These are phyloP conservation scores for Stenopsyche tienmushanensis DNA, from an alignment of 1,140 invertebrate genomes.

Conservation along the genomic window DNA sequence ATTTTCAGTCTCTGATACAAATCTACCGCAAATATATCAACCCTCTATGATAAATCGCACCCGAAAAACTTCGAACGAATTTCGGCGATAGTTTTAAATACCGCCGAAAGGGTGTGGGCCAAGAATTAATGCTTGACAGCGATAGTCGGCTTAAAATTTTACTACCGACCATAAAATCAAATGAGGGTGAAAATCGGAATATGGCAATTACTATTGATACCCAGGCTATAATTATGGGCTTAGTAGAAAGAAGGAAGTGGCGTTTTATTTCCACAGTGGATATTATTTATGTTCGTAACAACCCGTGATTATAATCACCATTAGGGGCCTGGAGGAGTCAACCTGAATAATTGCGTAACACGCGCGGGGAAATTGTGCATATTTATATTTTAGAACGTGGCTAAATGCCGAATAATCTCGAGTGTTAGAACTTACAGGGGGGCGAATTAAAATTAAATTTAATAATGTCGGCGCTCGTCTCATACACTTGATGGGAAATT, in stretches of 20 bases:
- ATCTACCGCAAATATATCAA: background rate
- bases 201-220: slow-evolving; percentile 22
- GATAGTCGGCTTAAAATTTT: slow-evolving; percentile 16
- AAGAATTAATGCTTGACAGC: slow-evolving; percentile 13
- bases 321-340: slow-evolving; percentile 9
- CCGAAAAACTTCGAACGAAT: background rate
- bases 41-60: background rate
- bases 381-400: too few relatives aligned
- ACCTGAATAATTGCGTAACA: slow-evolving; percentile 14
- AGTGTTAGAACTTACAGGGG: too few relatives aligned
- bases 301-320: slow-evolving; percentile 25
- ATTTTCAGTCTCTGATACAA: too few relatives aligned
- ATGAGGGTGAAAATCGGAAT: slow-evolving; percentile 25
- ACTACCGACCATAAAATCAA: slow-evolving; percentile 12
- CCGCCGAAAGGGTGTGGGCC: background rate
- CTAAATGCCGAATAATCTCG: too few relatives aligned
- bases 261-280: slow-evolving; percentile 6
- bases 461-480: too few relatives aligned
- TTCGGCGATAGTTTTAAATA: background rate
- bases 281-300: slow-evolving; percentile 24
- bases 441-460: too few relatives aligned
- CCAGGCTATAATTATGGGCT: slow-evolving; percentile 10
- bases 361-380: slow-evolving; percentile 16
- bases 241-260: slow-evolving; percentile 13
- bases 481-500: too few relatives aligned